Conservation (phyloP, 1,140 invertebrate genomes). For the Megalonaias nervosa region DNA sequence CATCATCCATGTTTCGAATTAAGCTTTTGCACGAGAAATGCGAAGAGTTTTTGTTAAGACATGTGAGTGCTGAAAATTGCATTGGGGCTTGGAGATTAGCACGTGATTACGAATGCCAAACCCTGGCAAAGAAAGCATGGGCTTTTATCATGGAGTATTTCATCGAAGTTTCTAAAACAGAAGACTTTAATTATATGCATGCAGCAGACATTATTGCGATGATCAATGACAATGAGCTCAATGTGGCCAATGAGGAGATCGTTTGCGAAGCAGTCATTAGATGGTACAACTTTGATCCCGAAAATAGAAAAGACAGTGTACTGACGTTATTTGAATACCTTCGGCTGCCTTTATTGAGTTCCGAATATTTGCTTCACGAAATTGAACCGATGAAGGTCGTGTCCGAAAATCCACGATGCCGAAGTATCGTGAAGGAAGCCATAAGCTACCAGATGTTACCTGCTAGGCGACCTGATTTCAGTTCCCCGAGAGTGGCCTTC, state of each 20-base stretch:
- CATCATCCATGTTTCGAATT: constrained; percentile 55
- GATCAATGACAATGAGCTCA: constrained; percentile 53
- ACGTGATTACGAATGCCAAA: constrained; percentile 49
- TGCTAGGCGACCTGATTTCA: constrained; percentile 56
- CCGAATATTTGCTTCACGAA: constrained; percentile 56
- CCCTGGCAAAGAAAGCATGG: constrained; percentile 49
- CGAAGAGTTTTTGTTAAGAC: constrained; percentile 51
- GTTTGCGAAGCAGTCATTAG: constrained; percentile 59
- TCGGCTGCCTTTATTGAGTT: constrained; percentile 51
- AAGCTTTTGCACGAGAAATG: constrained; percentile 52
- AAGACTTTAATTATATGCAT: constrained; percentile 51
- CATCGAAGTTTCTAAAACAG: constrained; percentile 45
- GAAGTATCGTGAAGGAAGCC: constrained; percentile 59
- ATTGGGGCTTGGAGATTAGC: constrained; percentile 56
- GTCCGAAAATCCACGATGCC: constrained; percentile 40
- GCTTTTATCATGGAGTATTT: constrained; percentile 51
- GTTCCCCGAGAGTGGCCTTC: constrained; percentile 51
- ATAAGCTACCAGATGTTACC: constrained; percentile 62
- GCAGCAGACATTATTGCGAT: constrained; percentile 52
- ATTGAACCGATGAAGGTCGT: constrained; percentile 50
- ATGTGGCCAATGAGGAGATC: constrained; percentile 53
- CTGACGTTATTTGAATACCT: constrained; percentile 51
- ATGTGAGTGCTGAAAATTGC: constrained; percentile 48
- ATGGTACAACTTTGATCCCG: constrained; percentile 47
- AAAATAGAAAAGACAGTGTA: constrained; percentile 42